Base-by-base conservation (phyloP, 1,140 invertebrate species). In the Drosophila tristis region DNA sequence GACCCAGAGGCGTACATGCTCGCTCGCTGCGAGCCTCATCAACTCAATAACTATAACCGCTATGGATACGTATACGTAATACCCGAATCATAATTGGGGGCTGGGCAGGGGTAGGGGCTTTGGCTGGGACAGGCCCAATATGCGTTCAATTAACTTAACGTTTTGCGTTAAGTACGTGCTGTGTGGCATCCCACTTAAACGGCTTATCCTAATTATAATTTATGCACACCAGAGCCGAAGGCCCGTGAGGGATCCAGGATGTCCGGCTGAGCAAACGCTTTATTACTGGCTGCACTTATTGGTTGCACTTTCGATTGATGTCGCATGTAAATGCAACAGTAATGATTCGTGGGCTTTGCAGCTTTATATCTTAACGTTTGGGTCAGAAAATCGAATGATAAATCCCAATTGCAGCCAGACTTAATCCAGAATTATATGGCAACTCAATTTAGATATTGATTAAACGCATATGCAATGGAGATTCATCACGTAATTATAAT, bases 141-240 rank as follows among this genome's bases (percentile, higher is more conserved):
- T 35, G 25, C 20, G 35, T 39, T 49, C 65, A 58, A 70, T 70
- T 70, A 70, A 70, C 64, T 70, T 70, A 50, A 50, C 51, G 64
- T 68, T 70, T 39, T 49, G 26, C 65, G 58, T 58, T 54, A 6
- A 43, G 65, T 49, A 70, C 64, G 65, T 70, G 64, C 58, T 50
- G 64, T 35, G 51, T 65, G 70, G 49, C 20, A 43, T 58, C 26
- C 15, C 66, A 15, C 23, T 42, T 70, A 70, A 70, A 49, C 44
- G 44, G 44, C 57, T 70, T 70, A 70, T 70, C 39, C 51, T 42
- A 49, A 70, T 70, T 48, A 57, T 44, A 57, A 49, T 68, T 70
- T 68, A 58, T 55, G 35, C 47, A 43, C 42, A 49, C 45, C 7
- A 51, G 6, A 45, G 43, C 4, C 15, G 11, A 44, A 51, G 64